These are phyloP conservation scores for Tetragonula clypearis DNA, from an alignment of 1,140 invertebrate genomes.

Conservation along the genomic window DNA sequence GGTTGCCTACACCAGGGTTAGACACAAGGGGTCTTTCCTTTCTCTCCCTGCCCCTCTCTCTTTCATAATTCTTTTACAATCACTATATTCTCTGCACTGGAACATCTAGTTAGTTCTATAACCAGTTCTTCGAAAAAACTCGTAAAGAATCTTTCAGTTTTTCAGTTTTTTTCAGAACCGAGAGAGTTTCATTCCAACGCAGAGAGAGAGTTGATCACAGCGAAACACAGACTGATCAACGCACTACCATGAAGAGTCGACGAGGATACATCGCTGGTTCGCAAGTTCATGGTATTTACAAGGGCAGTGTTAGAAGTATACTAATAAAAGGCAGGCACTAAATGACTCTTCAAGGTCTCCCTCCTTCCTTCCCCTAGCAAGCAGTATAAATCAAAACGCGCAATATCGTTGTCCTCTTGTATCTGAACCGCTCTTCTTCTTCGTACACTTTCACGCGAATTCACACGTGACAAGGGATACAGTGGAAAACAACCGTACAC, in stretches of 20 bases:
- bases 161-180: neutral
- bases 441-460: constrained; percentile 2
- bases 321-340: constrained; percentile 73
- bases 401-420: constrained; percentile 8
- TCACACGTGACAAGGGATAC: neutral
- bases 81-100: neutral
- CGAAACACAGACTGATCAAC: neutral
- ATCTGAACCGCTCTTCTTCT: neutral
- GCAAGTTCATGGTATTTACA: constrained; percentile 66
- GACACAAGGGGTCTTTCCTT: neutral
- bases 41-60: too few relatives aligned
- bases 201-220: too few relatives aligned
- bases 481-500: constrained; percentile 16
- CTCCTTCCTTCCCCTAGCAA: neutral
- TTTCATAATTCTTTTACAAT: neutral
- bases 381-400: constrained; percentile 41
- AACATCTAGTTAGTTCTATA: neutral
- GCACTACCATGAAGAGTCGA: constrained; percentile 33
- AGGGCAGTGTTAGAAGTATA: constrained; percentile 73
- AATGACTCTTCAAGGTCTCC: constrained; percentile 66
- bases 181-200: neutral
- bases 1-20: neutral
- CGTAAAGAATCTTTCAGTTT: neutral
- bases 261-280: constrained; percentile 25
- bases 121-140: neutral